A percentile compares a stretch with the other conserved stretches of the same genome.
Evolutionary conservation across 92 coral and sea anemone genomes (phyloP).

Genomic region (Heteractis magnifica): DNA sequence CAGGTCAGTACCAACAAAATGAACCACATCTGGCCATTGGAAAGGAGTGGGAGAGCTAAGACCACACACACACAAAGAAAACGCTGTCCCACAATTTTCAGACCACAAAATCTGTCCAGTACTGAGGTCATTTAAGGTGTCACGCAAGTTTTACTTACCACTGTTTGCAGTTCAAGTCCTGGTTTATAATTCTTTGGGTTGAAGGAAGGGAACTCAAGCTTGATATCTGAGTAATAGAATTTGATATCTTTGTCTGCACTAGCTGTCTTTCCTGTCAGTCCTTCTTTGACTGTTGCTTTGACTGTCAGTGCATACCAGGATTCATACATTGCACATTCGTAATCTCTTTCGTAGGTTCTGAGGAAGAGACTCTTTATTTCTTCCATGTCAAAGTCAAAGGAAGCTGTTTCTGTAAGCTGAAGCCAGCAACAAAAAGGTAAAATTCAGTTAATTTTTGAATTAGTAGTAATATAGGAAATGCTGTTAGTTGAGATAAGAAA

Average conservation of each 20-base stretch:
- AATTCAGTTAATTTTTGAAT: background rate
- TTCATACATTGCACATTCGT: slow-evolving; percentile 7
- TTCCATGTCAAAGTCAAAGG: slow-evolving; percentile 8
- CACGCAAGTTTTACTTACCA: slow-evolving; percentile 52
- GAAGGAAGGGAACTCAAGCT: slow-evolving; percentile 64
- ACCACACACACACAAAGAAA: no score
- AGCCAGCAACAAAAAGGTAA: background rate
- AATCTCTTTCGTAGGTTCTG: background rate
- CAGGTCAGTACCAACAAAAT: no score
- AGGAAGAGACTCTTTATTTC: background rate
- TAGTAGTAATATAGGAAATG: no score
- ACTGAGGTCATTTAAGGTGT: no score
- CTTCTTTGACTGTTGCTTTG: slow-evolving; percentile 71
- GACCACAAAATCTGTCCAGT: no score
- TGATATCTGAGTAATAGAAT: slow-evolving; percentile 62
- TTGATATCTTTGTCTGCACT: slow-evolving; percentile 43
- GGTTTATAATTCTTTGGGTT: slow-evolving; percentile 81
- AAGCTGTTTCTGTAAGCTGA: background rate
- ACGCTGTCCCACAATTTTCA: no score
- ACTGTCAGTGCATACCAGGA: slow-evolving; percentile 26
- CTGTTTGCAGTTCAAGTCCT: slow-evolving; percentile 59
- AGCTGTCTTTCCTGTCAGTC: slow-evolving; percentile 63
- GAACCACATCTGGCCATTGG: no score
- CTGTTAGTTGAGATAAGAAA: no score
- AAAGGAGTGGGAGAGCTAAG: no score